Evolutionary conservation across 1,140 invertebrate species (phyloP).

Genomic region (Bombus soroeensis): DNA sequence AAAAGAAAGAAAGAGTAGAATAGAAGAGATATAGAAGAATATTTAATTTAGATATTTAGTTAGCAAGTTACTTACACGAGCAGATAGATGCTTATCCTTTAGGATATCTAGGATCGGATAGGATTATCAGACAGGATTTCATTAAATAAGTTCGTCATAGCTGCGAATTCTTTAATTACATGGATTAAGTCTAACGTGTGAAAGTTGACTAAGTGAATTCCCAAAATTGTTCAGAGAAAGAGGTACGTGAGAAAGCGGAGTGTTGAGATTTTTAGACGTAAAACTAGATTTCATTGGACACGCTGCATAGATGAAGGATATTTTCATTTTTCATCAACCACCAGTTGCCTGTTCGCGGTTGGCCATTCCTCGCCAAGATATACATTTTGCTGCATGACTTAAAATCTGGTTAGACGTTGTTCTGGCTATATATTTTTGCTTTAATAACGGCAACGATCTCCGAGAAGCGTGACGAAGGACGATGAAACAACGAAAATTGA

Average conservation of each 20-base stretch:
- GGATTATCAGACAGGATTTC: background rate
- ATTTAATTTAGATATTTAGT: no score
- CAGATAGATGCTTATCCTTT: background rate
- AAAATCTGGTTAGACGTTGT: conserved; percentile 39
- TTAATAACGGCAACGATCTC: background rate
- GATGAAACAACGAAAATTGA: background rate
- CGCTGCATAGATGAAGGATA: conserved; percentile 16
- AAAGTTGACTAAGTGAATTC: background rate
- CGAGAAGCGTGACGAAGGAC: background rate
- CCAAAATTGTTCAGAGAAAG: background rate
- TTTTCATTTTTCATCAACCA: conserved; percentile 54
- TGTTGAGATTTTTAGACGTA: background rate
- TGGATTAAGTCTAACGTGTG: background rate
- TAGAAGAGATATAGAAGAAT: background rate
- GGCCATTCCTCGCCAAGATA: conserved; percentile 3
- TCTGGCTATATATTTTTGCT: conserved; percentile 1
- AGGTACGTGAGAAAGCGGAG: background rate
- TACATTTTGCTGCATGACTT: conserved; percentile 30
- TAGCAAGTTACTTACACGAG: no score
- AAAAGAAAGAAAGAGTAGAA: background rate
- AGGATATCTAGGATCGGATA: background rate
- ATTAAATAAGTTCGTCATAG: background rate
- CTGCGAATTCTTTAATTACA: background rate
- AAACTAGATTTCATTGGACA: background rate
- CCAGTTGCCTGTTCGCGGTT: conserved; percentile 51